phyloP scores from a whole-genome alignment of 2,797 vertebrate genomes.

The Melanotaenia trifasciata region DNA sequence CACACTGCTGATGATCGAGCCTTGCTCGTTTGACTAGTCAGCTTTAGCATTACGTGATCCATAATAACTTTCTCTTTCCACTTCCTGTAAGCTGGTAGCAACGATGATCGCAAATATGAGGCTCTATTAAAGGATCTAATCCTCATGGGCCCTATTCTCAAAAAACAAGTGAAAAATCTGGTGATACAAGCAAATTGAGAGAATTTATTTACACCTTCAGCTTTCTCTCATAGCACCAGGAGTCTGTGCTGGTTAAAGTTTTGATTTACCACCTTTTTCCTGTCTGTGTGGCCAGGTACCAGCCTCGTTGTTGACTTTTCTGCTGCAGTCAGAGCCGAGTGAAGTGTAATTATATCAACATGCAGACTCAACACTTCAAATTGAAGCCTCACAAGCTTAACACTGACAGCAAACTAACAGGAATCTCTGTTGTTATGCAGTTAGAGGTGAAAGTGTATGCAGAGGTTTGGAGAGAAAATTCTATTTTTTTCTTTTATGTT shows the following conservation, averaged over 20 bases:
- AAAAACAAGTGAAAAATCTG: not conserved
- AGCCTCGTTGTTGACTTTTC: constrained; percentile 10
- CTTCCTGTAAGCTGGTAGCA: constrained; percentile 11
- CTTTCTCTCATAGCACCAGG: not conserved
- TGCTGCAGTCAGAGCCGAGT: constrained; percentile 20
- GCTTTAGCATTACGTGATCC: not conserved
- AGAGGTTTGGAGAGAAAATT: constrained; percentile 1
- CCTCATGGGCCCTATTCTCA: not conserved
- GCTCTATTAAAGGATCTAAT: not conserved
- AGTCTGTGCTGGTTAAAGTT: constrained; percentile 1
- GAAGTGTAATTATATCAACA: constrained; percentile 15
- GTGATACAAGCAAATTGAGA: not conserved
- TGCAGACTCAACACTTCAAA: constrained; percentile 23
- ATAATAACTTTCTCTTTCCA: not conserved
- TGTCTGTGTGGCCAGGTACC: constrained; percentile 8
- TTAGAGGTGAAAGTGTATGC: not conserved
- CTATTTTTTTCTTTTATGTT: not conserved
- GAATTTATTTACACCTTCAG: not conserved
- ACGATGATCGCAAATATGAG: not conserved
- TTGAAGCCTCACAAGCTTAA: constrained; percentile 1
- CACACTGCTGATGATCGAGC: not conserved
- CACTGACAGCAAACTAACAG: not conserved
- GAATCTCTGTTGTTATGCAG: not conserved
- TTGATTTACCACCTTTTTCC: not conserved
- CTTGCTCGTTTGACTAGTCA: not conserved